phyloP scores from a whole-genome alignment of 1,140 invertebrate species.

The Lamellibrachia luymesi region DNA sequence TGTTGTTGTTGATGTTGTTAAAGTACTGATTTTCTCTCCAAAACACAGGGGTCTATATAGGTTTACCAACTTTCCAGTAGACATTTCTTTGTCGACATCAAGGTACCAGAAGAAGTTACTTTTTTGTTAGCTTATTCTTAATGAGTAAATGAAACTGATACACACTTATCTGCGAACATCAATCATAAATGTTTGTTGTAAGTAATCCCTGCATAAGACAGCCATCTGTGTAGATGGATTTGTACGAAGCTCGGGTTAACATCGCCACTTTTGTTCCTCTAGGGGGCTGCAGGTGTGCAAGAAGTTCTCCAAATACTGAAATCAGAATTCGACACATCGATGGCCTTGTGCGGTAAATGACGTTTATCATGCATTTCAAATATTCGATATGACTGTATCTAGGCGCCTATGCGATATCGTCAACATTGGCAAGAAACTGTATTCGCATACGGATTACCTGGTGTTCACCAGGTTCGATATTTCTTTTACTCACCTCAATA shows the following conservation, averaged over 20 bases:
- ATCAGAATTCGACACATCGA: slow-evolving; percentile 2
- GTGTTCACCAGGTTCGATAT: no score
- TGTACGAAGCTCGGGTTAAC: neutral
- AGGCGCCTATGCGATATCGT: no score
- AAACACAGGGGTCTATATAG: no score
- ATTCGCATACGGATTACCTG: no score
- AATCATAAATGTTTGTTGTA: neutral
- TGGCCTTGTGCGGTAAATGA: slow-evolving; percentile 15
- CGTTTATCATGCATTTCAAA: neutral
- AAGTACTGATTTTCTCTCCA: neutral
- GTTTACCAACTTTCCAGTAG: neutral
- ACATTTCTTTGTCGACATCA: neutral
- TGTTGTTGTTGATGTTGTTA: neutral
- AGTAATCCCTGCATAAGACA: neutral
- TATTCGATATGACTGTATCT: neutral
- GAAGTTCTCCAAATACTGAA: slow-evolving; percentile 10
- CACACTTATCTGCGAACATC: neutral
- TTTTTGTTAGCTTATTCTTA: no score
- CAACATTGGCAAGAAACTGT: no score
- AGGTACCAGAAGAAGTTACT: neutral
- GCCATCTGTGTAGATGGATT: neutral
- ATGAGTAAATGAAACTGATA: neutral
- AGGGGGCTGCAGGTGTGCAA: slow-evolving; percentile 9
- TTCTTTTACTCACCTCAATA: no score
- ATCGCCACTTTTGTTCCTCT: neutral